Conservation (phyloP, 2,888 invertebrate species). For the Cetonia aurata region DNA sequence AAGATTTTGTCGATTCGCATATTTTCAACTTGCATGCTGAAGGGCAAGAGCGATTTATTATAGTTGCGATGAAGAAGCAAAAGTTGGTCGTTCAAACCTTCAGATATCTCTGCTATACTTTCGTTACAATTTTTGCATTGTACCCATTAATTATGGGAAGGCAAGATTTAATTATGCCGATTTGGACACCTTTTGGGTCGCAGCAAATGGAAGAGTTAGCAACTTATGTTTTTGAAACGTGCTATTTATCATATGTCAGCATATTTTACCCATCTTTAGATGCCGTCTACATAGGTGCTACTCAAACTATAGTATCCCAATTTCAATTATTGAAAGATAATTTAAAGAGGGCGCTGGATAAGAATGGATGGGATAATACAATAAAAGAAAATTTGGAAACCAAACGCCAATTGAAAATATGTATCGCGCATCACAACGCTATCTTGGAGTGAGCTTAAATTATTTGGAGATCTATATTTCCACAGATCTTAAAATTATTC, state of each 20-base stretch:
- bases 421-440: not conserved
- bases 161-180: not conserved
- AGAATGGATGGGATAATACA: not conserved
- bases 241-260: not conserved
- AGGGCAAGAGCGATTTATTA: not conserved
- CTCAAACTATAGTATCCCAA: not conserved
- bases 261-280: not conserved
- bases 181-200: not conserved
- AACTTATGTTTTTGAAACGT: not conserved
- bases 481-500: no score
- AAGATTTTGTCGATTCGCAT: not conserved
- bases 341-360: not conserved
- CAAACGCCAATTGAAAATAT: not conserved
- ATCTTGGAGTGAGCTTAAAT: not conserved
- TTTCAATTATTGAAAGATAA: constrained; percentile 8
- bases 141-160: not conserved
- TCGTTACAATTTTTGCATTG: not conserved
- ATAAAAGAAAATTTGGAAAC: not conserved
- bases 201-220: not conserved
- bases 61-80: not conserved
- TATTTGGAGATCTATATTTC: no score
- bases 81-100: not conserved
- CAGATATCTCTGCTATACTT: not conserved
- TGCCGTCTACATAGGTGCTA: not conserved
- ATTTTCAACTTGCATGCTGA: not conserved